Percentiles rank a stretch among this genome's conserved stretches.
Conservation (phyloP, 2,113 vertebrate species). For the Mustela nigripes region DNA sequence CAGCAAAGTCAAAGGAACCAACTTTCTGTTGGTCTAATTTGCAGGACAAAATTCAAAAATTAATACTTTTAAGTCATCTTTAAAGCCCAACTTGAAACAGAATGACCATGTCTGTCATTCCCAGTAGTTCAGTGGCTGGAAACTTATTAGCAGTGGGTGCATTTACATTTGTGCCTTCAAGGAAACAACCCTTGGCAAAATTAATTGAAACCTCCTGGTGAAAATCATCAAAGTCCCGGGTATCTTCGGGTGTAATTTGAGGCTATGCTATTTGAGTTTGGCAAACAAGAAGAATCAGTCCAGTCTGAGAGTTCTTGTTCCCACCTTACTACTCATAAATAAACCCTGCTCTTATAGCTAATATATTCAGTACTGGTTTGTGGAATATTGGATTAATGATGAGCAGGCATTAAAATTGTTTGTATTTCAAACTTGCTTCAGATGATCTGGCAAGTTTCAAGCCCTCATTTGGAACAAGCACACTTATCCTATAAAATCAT, state of each 20-base stretch:
- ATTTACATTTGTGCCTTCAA: background rate
- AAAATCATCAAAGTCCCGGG: constrained; percentile 29
- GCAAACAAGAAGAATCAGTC: constrained; percentile 20
- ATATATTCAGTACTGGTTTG: background rate
- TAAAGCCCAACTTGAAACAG: background rate
- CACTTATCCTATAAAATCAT: constrained; percentile 36
- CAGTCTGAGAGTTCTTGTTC: background rate
- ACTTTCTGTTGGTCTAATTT: constrained; percentile 2
- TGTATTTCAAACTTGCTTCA: constrained; percentile 67
- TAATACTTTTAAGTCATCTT: constrained; percentile 4
- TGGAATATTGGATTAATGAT: constrained; percentile 51
- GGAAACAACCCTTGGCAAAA: background rate
- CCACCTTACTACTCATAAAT: background rate
- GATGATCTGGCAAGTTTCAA: constrained; percentile 39
- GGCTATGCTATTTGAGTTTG: constrained; percentile 9
- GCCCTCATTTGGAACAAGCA: constrained; percentile 31
- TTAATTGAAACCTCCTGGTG: constrained; percentile 64
- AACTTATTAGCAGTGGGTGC: background rate
- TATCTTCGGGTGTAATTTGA: constrained; percentile 22
- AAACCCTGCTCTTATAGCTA: background rate
- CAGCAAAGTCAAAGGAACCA: background rate
- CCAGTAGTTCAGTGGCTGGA: background rate
- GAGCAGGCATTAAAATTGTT: constrained; percentile 34
- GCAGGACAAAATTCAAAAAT: background rate
- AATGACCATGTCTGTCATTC: background rate